Base-by-base conservation (phyloP, 2,113 vertebrate species). In the Ramphastos sulfuratus region DNA sequence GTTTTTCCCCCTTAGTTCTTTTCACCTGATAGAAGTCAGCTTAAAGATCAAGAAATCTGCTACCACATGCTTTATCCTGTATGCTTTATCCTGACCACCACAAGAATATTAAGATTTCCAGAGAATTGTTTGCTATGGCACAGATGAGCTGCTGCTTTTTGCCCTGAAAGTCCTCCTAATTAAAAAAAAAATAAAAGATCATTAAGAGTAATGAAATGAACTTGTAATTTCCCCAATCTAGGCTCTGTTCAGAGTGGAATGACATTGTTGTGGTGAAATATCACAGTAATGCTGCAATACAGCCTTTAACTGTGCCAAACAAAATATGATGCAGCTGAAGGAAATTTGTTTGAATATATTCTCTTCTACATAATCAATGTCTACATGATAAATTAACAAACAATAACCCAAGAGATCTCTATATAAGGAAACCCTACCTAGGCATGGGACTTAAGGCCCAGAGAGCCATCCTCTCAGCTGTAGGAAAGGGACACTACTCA, bases 241-340 rank as follows among this genome's bases (percentile, higher is more conserved):
- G 31, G 19, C 21, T 85, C 19, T 74, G 24, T 31, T 93, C 64
- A 56, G 39, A 67, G 28, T n/a, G 46, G 66, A 88, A 88, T 15
- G 16, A 44, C 23, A 82, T 35, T 3, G 7, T 16, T 42, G 75
- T 16, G 17, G 37, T 84, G 33, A 84, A 44, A 72, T 61, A 60
- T 16, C 54, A 46, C 0, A 0, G 70, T 23, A 77, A 35, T 24
- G 7, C 24, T 59, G 42, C 10, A 30, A 35, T 37, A 56, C 10
- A 79, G n/a, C 30, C 39, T 35, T 65, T 6, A 59, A 33, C 13
- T 52, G 33, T 66, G 27, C n/a, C 24, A 91, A 86, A 71, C 13
- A 67, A 92, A 91, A 59, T 21, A 63, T 6, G 8, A 16, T 44
- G 14, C 24, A 61, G 71, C 63, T 61, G 50, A 72, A 84, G 63